These are phyloP conservation scores for Pomatostomus ruficeps DNA, from an alignment of 2,113 vertebrate species.

Conservation along the genomic window DNA sequence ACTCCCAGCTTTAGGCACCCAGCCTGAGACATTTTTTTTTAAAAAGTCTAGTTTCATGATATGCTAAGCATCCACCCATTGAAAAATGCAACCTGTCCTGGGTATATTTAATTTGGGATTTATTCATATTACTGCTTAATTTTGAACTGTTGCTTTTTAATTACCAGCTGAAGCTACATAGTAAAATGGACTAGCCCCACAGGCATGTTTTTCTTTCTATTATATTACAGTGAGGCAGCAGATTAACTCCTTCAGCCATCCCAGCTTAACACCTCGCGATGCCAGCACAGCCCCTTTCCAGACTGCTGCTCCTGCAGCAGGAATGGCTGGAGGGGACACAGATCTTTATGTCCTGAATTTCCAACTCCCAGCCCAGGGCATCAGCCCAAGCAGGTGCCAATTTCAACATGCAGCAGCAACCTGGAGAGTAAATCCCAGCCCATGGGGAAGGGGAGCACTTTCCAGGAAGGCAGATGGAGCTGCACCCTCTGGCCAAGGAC, in stretches of 20 bases:
- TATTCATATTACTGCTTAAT: conserved; percentile 54
- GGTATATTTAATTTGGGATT: conserved; percentile 21
- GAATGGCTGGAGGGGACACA: background rate
- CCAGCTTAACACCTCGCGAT: conserved; percentile 24
- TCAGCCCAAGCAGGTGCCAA: background rate
- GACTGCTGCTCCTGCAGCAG: background rate
- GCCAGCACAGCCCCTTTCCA: background rate
- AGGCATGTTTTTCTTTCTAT: conserved; percentile 65
- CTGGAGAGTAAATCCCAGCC: background rate
- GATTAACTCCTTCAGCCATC: conserved; percentile 61
- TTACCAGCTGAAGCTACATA: conserved; percentile 57
- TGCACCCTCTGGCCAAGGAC: background rate
- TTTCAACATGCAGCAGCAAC: background rate
- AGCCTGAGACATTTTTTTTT: background rate
- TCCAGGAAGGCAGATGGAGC: background rate
- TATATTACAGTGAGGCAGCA: conserved; percentile 55
- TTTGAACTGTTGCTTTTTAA: conserved; percentile 62
- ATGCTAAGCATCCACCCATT: background rate
- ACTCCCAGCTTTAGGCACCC: background rate
- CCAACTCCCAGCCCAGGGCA: background rate
- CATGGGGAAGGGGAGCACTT: background rate
- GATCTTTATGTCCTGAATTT: background rate
- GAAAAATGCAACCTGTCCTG: conserved; percentile 12
- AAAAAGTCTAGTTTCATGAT: background rate
- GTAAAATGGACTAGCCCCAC: conserved; percentile 48